Base-by-base conservation (phyloP, 1,140 invertebrate species). In the Spodoptera frugiperda region DNA sequence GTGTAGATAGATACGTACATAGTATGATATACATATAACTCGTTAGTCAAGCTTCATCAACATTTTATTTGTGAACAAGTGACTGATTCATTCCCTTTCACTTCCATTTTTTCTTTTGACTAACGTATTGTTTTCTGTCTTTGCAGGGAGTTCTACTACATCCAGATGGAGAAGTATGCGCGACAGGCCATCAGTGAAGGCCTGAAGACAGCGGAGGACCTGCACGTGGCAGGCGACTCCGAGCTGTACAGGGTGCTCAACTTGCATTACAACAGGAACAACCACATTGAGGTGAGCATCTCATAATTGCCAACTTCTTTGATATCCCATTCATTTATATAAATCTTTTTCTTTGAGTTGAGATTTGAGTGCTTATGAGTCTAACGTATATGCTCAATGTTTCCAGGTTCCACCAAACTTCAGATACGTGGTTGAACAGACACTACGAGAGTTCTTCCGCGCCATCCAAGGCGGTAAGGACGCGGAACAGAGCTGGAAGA, bases 91-190 rank as follows among this genome's bases (percentile, higher is more conserved):
- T 67, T 30, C 44, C 19, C 21, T 67, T 39, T 44, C 17, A 11
- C 33, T 63, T 5, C 14, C 17, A 17, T 63, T 63, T 19, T 33
- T 61, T 21, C 33, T 15, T 63, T 63, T 63, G 14, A 33, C 49
- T 76, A 67, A 61, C 48, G 54, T 3, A 19, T 71, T 11, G 53
- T 25, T 76, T 78, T 84, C 21, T 80, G 83, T 87, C 78, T 88
- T 96, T 97, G 55, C 96, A 99, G 99, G 94, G 99, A 99, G 95
- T 99, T 99, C 95, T 99, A 99, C 96, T 99, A 99, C 95, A 99
- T 99, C 91, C 99, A 99, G 95, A 99, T 99, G 99, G 99, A 99
- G 95, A 99, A 99, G 95, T 99, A 99, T 95, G 99, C 99, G 71
- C 96, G 99, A 84, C 98, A 99, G 95, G 98, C 98, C 39, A 96